These are phyloP conservation scores for Bombyx mandarina DNA, from an alignment of 1,140 invertebrate genomes.

Conservation along the genomic window DNA sequence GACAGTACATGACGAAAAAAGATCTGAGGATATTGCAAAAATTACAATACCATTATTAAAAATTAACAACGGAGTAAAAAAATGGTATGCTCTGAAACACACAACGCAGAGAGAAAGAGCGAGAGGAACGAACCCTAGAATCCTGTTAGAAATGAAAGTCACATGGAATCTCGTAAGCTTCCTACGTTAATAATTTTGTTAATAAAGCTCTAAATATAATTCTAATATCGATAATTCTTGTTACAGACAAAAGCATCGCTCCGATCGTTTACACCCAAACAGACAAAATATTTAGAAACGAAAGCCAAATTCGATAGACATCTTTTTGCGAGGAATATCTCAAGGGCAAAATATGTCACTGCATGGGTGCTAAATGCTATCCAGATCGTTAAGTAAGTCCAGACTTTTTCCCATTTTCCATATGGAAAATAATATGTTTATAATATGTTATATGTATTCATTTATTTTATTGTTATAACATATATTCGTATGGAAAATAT, in stretches of 20 bases:
- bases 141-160: constrained; percentile 88
- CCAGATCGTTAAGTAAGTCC: constrained; percentile 87
- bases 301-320: constrained; percentile 94
- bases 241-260: constrained; percentile 78
- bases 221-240: neutral
- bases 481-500: too few species aligned
- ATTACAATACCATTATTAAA: constrained; percentile 89
- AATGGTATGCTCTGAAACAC: constrained; percentile 97
- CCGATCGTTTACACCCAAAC: constrained; percentile 93
- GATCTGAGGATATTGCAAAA: constrained; percentile 95
- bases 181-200: neutral
- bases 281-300: constrained; percentile 91
- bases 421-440: too few species aligned
- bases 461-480: too few species aligned
- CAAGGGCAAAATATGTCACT: constrained; percentile 88
- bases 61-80: constrained; percentile 89
- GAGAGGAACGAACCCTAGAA: constrained; percentile 80
- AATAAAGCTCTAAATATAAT: too few species aligned
- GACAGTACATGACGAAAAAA: constrained; percentile 96
- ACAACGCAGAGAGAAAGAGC: constrained; percentile 87
- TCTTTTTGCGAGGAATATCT: constrained; percentile 90
- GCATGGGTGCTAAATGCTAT: constrained; percentile 86
- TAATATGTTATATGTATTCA: too few species aligned
- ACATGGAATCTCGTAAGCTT: constrained; percentile 85
- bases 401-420: neutral